Conservation (phyloP, 2,888 invertebrate genomes). For the Tinea trinotella region DNA sequence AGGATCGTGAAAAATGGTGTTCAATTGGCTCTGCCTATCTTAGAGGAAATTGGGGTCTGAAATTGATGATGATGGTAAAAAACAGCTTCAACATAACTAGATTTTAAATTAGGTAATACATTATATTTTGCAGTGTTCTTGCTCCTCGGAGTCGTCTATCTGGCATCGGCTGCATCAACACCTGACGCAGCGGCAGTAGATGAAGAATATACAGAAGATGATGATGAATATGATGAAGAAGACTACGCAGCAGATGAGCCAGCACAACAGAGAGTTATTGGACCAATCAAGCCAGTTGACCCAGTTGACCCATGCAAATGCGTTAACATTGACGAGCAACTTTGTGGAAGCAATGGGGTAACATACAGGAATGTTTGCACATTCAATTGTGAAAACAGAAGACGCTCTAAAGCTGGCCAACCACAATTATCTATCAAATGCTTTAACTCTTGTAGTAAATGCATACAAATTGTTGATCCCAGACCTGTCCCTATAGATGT, state of each 20-base stretch:
- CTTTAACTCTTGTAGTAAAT: neutral
- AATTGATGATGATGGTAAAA: no score
- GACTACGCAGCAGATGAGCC: neutral
- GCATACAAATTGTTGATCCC: neutral
- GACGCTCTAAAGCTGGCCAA: slow-evolving; percentile 15
- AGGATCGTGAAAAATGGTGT: no score
- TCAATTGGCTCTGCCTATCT: no score
- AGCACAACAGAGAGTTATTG: neutral
- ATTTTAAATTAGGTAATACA: no score
- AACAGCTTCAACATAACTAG: no score
- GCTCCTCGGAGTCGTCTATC: neutral
- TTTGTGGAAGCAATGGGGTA: neutral
- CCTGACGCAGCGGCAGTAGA: no score
- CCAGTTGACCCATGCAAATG: neutral
- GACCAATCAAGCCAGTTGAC: neutral
- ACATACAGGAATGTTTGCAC: neutral
- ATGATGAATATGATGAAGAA: no score
- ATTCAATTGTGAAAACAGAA: neutral
- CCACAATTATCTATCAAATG: neutral
- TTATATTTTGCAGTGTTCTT: neutral
- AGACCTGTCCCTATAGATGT: slow-evolving; percentile 21
- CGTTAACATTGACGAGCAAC: no score
- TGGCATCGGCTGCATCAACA: neutral
- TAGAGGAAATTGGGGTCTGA: no score
- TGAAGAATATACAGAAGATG: no score